Conservation (phyloP, 2,797 vertebrate genomes). For the Mionectes olivaceus region DNA sequence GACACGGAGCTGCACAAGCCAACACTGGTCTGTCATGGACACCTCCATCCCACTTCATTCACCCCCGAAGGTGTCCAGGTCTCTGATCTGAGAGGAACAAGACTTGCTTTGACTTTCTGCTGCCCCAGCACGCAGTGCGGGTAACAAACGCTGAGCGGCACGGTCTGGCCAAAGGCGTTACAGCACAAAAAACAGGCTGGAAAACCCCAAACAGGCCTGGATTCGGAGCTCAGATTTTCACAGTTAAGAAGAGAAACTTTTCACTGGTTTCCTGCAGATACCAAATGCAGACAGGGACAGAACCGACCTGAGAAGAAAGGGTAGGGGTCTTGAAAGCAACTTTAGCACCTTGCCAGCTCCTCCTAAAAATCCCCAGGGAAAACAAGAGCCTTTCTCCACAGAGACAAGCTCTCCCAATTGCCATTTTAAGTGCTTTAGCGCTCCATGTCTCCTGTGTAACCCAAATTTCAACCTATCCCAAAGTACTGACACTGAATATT, state of each 20-base stretch:
- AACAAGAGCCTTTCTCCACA: neutral
- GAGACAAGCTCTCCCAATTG: neutral
- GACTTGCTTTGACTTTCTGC: neutral
- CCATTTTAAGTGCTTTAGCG: neutral
- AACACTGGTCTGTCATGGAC: rapidly evolving
- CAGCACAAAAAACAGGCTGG: neutral
- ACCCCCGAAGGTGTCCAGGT: rapidly evolving
- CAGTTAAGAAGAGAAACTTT: neutral
- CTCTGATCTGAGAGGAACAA: rapidly evolving
- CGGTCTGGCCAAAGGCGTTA: rapidly evolving
- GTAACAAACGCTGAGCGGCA: neutral
- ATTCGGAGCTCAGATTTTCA: neutral
- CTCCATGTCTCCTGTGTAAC: neutral
- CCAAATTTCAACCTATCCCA: neutral
- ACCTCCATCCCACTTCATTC: rapidly evolving
- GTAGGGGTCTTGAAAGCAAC: neutral
- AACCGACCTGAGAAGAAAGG: neutral
- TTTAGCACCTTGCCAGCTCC: neutral
- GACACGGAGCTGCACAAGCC: neutral
- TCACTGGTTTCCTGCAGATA: neutral
- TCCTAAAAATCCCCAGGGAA: neutral
- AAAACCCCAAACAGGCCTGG: neutral
- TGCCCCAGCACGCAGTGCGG: rapidly evolving
- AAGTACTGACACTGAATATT: rapidly evolving
- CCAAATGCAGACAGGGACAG: neutral